Evolutionary conservation across 2,113 vertebrate species (phyloP).

Genomic region (Onychorhynchus coronatus): DNA sequence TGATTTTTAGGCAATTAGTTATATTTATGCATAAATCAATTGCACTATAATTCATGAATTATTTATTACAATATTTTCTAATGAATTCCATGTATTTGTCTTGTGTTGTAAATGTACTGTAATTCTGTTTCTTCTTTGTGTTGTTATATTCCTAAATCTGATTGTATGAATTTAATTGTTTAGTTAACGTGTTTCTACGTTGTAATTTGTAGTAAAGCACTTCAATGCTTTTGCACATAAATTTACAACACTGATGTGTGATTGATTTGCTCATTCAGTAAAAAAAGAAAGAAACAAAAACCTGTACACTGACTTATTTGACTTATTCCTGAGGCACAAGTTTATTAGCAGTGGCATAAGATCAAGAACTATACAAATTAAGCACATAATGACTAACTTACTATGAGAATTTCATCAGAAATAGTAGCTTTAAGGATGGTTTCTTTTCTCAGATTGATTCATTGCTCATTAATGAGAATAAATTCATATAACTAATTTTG

Average conservation of each 20-base stretch:
- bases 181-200: constrained; percentile 88
- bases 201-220: constrained; percentile 92
- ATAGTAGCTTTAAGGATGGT: not conserved
- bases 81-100: constrained; percentile 87
- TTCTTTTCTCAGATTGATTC: not conserved
- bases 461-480: not conserved
- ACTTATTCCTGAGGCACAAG: constrained; percentile 60
- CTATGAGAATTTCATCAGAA: not conserved
- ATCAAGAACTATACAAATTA: not conserved
- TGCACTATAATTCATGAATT: constrained; percentile 96
- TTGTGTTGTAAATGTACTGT: constrained; percentile 90
- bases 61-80: constrained; percentile 90
- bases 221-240: constrained; percentile 93
- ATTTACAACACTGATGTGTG: constrained; percentile 83
- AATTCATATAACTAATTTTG: not conserved
- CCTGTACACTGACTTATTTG: constrained; percentile 74
- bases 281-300: constrained; percentile 69
- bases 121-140: constrained; percentile 89
- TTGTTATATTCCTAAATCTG: constrained; percentile 87
- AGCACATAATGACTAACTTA: not conserved
- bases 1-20: constrained; percentile 86
- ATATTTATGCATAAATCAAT: constrained; percentile 97
- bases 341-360: not conserved
- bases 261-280: constrained; percentile 84
- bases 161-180: constrained; percentile 89